Evolutionary conservation across 2,888 invertebrate species (phyloP).

Genomic region (Gibbula magus): DNA sequence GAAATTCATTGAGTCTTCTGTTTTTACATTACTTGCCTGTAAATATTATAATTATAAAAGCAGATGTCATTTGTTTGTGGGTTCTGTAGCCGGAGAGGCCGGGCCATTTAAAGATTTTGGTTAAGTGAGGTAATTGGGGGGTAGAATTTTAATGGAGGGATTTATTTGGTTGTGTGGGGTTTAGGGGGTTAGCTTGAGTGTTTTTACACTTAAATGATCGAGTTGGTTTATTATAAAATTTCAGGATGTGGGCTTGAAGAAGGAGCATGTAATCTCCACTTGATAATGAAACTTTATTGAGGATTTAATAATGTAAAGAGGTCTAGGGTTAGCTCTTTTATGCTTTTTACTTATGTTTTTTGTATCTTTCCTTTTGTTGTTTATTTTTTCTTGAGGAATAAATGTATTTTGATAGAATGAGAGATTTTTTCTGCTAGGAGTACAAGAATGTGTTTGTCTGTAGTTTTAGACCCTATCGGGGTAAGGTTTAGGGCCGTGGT

Average conservation of each 20-base stretch:
- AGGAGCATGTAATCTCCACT: neutral
- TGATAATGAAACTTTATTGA: neutral
- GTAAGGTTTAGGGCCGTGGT: constrained; percentile 52
- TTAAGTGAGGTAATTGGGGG: no score
- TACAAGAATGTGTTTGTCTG: neutral
- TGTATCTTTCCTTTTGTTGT: neutral
- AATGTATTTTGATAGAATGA: constrained; percentile 5
- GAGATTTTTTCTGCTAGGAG: neutral
- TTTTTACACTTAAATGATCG: neutral
- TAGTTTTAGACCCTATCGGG: constrained; percentile 29
- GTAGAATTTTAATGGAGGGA: no score
- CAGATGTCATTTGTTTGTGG: neutral
- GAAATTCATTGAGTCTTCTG: neutral
- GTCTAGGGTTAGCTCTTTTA: neutral
- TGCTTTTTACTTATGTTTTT: neutral
- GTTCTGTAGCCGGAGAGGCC: no score
- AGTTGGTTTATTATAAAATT: constrained; percentile 26
- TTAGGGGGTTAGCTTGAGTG: no score
- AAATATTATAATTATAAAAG: constrained; percentile 13
- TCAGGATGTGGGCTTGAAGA: constrained; percentile 20
- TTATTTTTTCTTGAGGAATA: neutral
- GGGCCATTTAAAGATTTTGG: no score
- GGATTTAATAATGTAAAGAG: neutral
- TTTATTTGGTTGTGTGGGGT: no score
- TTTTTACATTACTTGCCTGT: constrained; percentile 21